Evolutionary conservation across 2,797 vertebrate genomes (phyloP), one percentile per base, ranked within the genome.

Genomic region (Dipus sagitta): DNA sequence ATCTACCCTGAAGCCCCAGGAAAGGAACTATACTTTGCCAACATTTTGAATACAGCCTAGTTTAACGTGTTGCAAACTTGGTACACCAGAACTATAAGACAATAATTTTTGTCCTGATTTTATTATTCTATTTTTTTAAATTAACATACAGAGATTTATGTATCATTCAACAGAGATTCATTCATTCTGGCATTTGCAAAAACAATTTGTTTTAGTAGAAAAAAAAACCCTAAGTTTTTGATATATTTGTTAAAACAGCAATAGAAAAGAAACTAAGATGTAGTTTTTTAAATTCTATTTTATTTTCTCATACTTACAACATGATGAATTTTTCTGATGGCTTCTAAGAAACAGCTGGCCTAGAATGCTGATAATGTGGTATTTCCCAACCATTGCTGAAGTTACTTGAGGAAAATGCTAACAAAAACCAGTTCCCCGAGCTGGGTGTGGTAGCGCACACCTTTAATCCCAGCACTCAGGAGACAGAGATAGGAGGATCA

Each of bases 401-500:
- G 11, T 87, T 74, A 67, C 4, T 77, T 84, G 4, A 90, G 68
- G 26, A 91, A 94, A 91, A 93, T 42, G 32, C 62, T 75, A 47
- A 23, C n/a, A 52, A 64, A 84, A 32, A 3, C 77, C 67, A 80
- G 30, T 93, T 95, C 64, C 62, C 20, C 71, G 95, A 87, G 91
- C 58, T 38, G 38, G 38, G 38, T 38, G 3, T 38, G 38, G 38
- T 38, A 6, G 38, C 30, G 52, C 90, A 70, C 42, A 47, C 30
- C 75, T 71, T 84, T 65, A 64, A 38, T 54, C 90, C 38, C 38
- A 38, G 38, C 38, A 38, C 38, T 38, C 38, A 38, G 38, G 38
- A 38, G 38, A 6, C 38, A 38, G 38, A 38, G 6, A 6, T 38
- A 38, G 38, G 38, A 38, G 38, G 38, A 38, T 38, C 38, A 6